Conservation (phyloP, 2,113 vertebrate species). For the Cyanistes caeruleus region DNA sequence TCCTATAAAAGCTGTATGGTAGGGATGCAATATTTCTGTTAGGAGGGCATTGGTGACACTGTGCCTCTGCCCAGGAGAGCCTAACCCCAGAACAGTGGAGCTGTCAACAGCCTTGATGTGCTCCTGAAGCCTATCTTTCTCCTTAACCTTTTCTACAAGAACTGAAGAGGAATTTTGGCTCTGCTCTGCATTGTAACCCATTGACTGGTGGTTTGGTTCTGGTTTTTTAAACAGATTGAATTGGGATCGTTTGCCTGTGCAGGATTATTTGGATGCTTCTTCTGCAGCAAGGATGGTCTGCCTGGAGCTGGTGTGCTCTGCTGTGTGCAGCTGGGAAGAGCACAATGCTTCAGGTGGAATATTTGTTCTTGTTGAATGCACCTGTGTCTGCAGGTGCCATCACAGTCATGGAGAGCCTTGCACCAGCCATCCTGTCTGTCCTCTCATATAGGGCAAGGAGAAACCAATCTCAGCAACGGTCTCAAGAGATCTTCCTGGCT, state of each 20-base stretch:
- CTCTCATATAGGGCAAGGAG: rapidly evolving
- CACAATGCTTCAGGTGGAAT: background rate
- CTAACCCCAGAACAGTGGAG: background rate
- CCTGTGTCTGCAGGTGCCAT: background rate
- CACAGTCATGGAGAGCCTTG: rapidly evolving
- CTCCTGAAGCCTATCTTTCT: background rate
- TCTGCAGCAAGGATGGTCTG: background rate
- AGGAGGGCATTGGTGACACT: rapidly evolving
- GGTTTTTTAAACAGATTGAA: background rate
- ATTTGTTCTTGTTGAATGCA: background rate
- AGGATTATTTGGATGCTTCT: background rate
- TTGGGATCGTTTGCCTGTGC: background rate
- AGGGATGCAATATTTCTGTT: background rate
- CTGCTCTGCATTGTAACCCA: background rate
- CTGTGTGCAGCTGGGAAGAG: background rate
- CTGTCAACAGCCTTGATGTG: background rate
- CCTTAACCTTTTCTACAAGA: background rate
- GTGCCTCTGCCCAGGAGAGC: background rate
- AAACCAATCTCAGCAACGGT: background rate
- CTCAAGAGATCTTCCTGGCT: background rate
- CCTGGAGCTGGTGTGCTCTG: background rate
- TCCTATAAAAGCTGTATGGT: background rate
- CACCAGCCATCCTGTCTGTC: background rate
- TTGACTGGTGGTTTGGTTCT: background rate
- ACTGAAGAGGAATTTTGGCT: background rate